A percentile compares a stretch with the other conserved stretches of the same genome.
phyloP scores from a whole-genome alignment of 2,888 invertebrate genomes.

The Melieria crassipennis region DNA sequence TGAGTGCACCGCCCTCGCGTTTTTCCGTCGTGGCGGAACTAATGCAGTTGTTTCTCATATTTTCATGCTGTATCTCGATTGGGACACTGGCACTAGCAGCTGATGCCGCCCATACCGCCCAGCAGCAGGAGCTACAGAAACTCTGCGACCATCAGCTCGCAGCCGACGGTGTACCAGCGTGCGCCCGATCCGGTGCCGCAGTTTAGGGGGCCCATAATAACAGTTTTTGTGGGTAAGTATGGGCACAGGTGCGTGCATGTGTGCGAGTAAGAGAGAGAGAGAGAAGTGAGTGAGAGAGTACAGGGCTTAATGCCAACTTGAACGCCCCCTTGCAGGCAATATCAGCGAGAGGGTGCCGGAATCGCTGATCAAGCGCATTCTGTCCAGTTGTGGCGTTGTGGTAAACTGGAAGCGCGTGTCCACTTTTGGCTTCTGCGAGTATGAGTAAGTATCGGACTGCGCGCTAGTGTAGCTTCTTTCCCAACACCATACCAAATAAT shows the following conservation, averaged over 20 bases:
- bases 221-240: conserved; percentile 89
- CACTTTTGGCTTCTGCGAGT: conserved; percentile 98
- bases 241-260: no score
- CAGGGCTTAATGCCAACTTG: no score
- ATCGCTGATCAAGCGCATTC: conserved; percentile 90
- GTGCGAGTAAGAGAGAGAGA: no score
- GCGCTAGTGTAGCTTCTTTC: not conserved
- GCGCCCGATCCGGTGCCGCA: conserved; percentile 61
- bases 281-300: no score
- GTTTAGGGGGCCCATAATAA: conserved; percentile 86
- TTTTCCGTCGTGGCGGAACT: no score
- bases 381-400: conserved; percentile 93
- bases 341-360: conserved; percentile 96
- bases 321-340: conserved; percentile 70
- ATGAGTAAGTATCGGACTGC: conserved; percentile 69
- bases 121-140: conserved; percentile 63
- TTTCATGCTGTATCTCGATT: conserved; percentile 1
- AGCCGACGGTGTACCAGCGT: conserved; percentile 64
- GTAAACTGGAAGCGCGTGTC: conserved; percentile 97
- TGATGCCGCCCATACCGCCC: conserved; percentile 68
- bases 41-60: not conserved
- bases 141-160: conserved; percentile 66
- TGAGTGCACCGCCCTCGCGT: conserved; percentile 44
- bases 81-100: conserved; percentile 58
- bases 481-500: not conserved